Conservation (phyloP, 1,140 invertebrate species). For the Hormaphis cornu region DNA sequence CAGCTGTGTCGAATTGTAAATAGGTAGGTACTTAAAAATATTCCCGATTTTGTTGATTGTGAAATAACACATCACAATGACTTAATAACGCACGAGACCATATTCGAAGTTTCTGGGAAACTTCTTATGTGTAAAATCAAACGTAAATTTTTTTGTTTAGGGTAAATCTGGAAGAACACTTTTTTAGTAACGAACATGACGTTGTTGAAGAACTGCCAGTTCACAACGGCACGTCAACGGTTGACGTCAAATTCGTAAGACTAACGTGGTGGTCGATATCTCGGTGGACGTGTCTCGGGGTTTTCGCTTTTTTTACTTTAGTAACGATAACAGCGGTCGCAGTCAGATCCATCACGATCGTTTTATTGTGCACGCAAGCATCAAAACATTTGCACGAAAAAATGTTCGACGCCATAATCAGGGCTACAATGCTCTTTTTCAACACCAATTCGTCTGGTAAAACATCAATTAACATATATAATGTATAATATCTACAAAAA, state of each 20-base stretch:
- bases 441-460: conserved; percentile 65
- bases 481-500: too few species aligned
- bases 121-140: too few species aligned
- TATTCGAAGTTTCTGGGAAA: too few species aligned
- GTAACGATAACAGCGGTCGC: conserved; percentile 51
- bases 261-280: conserved; percentile 13
- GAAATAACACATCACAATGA: too few species aligned
- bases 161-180: conserved; percentile 46
- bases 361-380: conserved; percentile 66
- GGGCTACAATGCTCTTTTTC: conserved; percentile 79
- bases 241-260: too few species aligned
- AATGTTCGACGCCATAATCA: conserved; percentile 72
- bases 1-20: too few species aligned
- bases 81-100: too few species aligned
- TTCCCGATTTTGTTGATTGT: too few species aligned
- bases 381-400: conserved; percentile 71
- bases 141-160: too few species aligned
- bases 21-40: too few species aligned
- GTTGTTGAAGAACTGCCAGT: not conserved
- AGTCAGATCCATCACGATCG: conserved; percentile 60
- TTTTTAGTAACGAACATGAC: not conserved
- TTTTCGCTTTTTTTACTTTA: conserved; percentile 54
- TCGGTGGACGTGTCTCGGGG: conserved; percentile 47
- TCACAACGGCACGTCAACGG: too few species aligned
- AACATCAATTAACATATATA: not conserved